Percentiles rank a stretch among this genome's conserved stretches.
Conservation (phyloP, 2,797 vertebrate genomes). For the Uromys caudimaculatus region DNA sequence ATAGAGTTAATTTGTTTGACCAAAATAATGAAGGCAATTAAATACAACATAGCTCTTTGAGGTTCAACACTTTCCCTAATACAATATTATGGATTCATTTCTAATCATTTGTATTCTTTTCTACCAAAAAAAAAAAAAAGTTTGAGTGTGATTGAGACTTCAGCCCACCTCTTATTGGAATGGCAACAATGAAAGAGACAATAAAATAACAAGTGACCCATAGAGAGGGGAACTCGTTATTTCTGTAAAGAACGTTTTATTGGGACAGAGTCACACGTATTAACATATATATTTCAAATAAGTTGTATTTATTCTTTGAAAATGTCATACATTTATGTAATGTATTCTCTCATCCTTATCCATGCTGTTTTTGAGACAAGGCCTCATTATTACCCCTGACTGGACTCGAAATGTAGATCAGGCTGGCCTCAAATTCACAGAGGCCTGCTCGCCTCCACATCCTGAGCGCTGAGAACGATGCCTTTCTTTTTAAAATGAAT, state of each 20-base stretch:
- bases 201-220: background rate
- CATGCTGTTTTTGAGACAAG: background rate
- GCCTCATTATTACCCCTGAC: background rate
- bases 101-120: background rate
- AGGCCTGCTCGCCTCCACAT: background rate
- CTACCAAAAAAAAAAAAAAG: background rate
- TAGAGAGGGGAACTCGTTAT: background rate
- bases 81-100: background rate
- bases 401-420: background rate
- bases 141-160: background rate
- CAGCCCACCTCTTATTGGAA: background rate
- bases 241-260: background rate
- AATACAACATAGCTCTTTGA: background rate
- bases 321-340: background rate
- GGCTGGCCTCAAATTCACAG: background rate
- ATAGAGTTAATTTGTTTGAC: conserved; percentile 10
- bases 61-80: background rate
- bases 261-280: background rate
- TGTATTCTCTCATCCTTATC: background rate
- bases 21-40: background rate
- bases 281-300: background rate
- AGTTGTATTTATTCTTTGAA: background rate
- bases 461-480: background rate
- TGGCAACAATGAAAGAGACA: background rate
- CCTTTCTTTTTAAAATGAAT: background rate